phyloP scores from a whole-genome alignment of 2,888 invertebrate species.

The Erynnis tages region DNA sequence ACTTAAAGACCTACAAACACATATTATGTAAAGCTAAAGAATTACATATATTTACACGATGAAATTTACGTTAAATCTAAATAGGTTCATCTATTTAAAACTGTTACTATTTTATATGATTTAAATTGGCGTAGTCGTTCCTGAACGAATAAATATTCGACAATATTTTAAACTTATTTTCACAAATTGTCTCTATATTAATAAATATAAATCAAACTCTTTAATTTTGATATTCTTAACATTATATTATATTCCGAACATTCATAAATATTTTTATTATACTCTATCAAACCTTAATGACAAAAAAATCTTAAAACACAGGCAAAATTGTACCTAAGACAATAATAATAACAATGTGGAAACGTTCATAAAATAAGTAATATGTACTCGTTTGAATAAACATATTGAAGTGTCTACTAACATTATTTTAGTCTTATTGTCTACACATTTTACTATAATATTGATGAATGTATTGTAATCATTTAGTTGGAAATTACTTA shows the following conservation, averaged over 20 bases:
- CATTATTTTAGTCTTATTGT: constrained; percentile 15
- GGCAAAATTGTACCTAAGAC: background rate
- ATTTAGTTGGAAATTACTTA: background rate
- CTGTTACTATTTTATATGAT: background rate
- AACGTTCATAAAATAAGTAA: too few species aligned
- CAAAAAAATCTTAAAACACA: background rate
- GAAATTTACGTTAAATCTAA: background rate
- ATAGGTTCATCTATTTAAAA: background rate
- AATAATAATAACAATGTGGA: background rate
- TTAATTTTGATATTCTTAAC: background rate
- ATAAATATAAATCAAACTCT: background rate
- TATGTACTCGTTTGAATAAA: too few species aligned
- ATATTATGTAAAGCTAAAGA: constrained; percentile 2
- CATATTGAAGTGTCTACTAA: background rate
- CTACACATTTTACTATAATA: constrained; percentile 6
- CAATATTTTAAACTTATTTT: background rate
- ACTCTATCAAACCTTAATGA: constrained; percentile 12
- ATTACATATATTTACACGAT: constrained; percentile 10
- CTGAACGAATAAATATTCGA: background rate
- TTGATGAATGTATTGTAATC: background rate
- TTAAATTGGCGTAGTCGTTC: constrained; percentile 9
- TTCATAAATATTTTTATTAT: constrained; percentile 7
- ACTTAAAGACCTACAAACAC: constrained; percentile 6
- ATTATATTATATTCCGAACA: constrained; percentile 13
- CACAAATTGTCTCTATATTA: background rate